phyloP scores from a whole-genome alignment of 2,797 vertebrate species.

The Cygnus olor region DNA sequence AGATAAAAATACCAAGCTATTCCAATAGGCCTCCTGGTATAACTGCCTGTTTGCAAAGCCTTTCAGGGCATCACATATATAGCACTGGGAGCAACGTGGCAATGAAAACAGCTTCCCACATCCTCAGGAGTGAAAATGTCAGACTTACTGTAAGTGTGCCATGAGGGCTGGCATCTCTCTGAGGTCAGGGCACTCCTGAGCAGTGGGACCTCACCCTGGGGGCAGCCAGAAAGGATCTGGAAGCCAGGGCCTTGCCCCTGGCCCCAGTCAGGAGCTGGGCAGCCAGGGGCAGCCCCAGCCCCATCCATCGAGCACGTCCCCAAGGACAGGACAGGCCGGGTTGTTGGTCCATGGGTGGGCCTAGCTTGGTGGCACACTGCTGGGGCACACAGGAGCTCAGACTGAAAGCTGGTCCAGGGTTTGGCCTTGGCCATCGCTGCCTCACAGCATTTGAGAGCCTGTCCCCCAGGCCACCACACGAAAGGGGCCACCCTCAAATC shows the following conservation, averaged over 20 bases:
- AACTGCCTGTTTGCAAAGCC: neutral
- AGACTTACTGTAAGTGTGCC: neutral
- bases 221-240: accelerated
- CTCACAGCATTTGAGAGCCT: neutral
- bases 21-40: neutral
- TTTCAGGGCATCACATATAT: too few relatives aligned
- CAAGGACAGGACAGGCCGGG: too few relatives aligned
- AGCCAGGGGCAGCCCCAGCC: neutral
- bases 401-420: accelerated
- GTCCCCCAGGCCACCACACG: neutral
- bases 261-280: neutral
- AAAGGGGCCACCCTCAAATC: too few relatives aligned
- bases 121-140: neutral
- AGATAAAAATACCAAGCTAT: neutral
- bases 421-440: accelerated
- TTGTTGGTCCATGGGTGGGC: accelerated
- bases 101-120: neutral
- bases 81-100: too few relatives aligned
- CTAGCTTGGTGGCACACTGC: accelerated
- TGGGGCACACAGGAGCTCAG: accelerated
- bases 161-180: accelerated
- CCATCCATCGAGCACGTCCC: accelerated
- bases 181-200: accelerated
- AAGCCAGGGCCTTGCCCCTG: neutral
- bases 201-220: accelerated